Conservation (phyloP, 2,888 invertebrate genomes). For the Eilema caniola region DNA sequence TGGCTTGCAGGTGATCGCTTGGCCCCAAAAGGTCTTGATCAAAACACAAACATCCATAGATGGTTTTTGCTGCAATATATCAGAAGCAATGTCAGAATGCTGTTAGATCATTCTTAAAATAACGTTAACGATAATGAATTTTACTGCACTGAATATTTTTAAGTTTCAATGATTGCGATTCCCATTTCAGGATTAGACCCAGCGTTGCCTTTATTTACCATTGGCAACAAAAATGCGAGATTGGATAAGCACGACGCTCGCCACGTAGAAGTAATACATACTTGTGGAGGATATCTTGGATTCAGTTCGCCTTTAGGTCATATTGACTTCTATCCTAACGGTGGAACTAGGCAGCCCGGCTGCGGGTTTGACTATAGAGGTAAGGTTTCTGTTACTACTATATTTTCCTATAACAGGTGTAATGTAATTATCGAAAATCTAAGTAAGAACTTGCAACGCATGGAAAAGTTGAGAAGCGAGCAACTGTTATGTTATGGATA, state of each 20-base stretch:
- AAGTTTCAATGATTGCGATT: not conserved
- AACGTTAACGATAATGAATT: not conserved
- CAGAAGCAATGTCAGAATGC: not conserved
- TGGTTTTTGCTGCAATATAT: not conserved
- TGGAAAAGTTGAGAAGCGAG: too few relatives aligned
- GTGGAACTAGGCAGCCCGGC: constrained; percentile 87
- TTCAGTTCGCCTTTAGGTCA: constrained; percentile 87
- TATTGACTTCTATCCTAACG: constrained; percentile 89
- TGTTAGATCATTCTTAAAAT: not conserved
- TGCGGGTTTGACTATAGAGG: constrained; percentile 86
- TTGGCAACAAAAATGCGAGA: constrained; percentile 83
- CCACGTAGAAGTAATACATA: constrained; percentile 88
- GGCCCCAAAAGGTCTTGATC: too few relatives aligned
- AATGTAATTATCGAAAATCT: not conserved
- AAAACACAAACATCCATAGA: too few relatives aligned
- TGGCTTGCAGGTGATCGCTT: too few relatives aligned
- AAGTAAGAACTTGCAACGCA: too few relatives aligned
- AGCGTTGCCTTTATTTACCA: constrained; percentile 85
- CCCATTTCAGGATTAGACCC: constrained; percentile 84
- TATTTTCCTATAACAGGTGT: not conserved
- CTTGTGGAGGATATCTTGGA: constrained; percentile 88
- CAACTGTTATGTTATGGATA: too few relatives aligned
- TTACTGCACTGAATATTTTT: not conserved
- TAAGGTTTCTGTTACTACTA: constrained; percentile 41
- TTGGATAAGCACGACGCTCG: constrained; percentile 87